Conservation (phyloP, 2,797 vertebrate genomes). For the Clarias platycephalus region DNA sequence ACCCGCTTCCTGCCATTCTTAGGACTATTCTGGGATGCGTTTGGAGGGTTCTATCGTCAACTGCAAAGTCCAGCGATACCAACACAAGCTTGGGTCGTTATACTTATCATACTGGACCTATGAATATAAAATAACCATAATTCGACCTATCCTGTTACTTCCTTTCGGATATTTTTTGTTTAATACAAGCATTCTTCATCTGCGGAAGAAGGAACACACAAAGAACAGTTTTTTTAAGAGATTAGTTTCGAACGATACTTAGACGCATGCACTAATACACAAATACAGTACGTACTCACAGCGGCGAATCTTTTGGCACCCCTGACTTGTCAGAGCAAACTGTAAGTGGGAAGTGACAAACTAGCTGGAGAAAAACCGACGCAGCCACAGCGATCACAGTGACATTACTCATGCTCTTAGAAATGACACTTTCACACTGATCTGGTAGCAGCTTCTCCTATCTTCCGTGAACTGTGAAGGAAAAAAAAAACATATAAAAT, state of each 20-base stretch:
- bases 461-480: not conserved
- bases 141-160: not conserved
- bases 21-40: conserved; percentile 46
- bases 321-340: conserved; percentile 3
- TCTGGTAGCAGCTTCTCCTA: not conserved
- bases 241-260: not conserved
- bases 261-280: not conserved
- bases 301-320: conserved; percentile 9
- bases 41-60: conserved; percentile 20
- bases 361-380: not conserved
- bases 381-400: not conserved
- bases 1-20: conserved; percentile 57
- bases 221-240: not conserved
- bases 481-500: conserved; percentile 2
- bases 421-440: conserved; percentile 1
- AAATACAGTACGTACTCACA: not conserved
- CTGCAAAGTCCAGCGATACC: conserved; percentile 10
- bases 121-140: not conserved
- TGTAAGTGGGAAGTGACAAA: conserved; percentile 24
- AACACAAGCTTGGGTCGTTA: not conserved
- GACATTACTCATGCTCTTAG: not conserved
- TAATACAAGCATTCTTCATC: not conserved
- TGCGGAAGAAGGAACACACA: not conserved
- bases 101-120: not conserved
- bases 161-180: not conserved